Evolutionary conservation across 2,888 invertebrate genomes (phyloP).

Genomic region (Tolmerus cingulatus): DNA sequence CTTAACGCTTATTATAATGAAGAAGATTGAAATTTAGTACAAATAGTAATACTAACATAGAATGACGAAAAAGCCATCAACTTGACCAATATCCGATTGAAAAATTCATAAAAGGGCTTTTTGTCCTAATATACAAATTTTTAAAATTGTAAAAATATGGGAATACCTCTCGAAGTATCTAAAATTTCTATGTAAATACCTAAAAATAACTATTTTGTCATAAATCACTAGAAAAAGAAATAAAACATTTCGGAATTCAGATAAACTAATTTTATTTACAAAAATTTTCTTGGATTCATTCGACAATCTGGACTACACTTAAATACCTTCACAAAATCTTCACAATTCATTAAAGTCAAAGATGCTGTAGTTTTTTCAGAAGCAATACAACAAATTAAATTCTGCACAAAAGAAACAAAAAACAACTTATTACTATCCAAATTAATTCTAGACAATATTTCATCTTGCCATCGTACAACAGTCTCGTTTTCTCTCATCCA

Average conservation of each 20-base stretch:
- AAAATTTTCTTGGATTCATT: background rate
- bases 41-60: too few species aligned
- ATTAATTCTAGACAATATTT: slow-evolving; percentile 4
- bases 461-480: background rate
- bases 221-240: background rate
- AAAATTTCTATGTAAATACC: too few species aligned
- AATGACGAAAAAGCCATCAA: too few species aligned
- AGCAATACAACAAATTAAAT: background rate
- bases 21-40: too few species aligned
- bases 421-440: background rate
- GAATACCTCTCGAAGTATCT: too few species aligned
- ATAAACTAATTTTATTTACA: background rate
- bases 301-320: background rate
- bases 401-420: slow-evolving; percentile 10
- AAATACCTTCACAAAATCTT: background rate
- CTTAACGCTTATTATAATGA: too few species aligned
- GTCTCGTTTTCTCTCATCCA: slow-evolving; percentile 6
- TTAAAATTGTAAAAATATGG: too few species aligned
- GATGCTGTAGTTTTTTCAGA: background rate
- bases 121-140: too few species aligned
- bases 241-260: background rate
- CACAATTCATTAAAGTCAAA: background rate
- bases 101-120: too few species aligned
- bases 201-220: too few species aligned
- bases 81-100: too few species aligned